A percentile compares a stretch with the other conserved stretches of the same genome.
phyloP scores from a whole-genome alignment of 2,113 vertebrate genomes.

The Pseudonaja textilis region DNA sequence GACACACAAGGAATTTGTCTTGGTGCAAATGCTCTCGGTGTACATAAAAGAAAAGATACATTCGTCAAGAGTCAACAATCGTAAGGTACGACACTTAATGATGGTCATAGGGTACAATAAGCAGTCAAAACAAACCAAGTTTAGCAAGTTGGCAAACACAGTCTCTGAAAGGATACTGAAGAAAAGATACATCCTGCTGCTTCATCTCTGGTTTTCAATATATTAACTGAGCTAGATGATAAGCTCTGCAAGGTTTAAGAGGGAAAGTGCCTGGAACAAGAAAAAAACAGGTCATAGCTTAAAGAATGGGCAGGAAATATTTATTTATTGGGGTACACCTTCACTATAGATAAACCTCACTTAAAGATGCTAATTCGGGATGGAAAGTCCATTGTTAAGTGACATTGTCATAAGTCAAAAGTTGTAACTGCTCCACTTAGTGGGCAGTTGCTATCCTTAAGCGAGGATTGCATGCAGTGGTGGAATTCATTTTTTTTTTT shows the following conservation, averaged over 20 bases:
- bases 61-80: too few species aligned
- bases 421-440: neutral
- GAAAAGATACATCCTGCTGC: neutral
- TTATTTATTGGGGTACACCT: neutral
- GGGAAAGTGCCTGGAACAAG: neutral
- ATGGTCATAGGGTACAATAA: too few species aligned
- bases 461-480: neutral
- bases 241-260: neutral
- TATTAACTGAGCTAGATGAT: neutral
- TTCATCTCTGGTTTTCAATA: neutral
- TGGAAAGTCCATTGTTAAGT: neutral
- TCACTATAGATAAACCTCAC: neutral
- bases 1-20: too few species aligned
- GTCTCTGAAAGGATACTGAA: neutral
- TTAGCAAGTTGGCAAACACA: neutral
- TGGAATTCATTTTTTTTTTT: too few species aligned
- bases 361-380: neutral
- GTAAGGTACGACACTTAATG: too few species aligned
- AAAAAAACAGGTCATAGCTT: neutral
- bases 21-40: too few species aligned
- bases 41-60: too few species aligned
- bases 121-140: neutral
- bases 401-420: neutral
- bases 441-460: neutral
- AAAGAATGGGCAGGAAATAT: neutral